Percentiles rank a stretch among this genome's conserved stretches.
phyloP scores from a whole-genome alignment of 2,888 invertebrate species.

The Chouioia cunea region DNA sequence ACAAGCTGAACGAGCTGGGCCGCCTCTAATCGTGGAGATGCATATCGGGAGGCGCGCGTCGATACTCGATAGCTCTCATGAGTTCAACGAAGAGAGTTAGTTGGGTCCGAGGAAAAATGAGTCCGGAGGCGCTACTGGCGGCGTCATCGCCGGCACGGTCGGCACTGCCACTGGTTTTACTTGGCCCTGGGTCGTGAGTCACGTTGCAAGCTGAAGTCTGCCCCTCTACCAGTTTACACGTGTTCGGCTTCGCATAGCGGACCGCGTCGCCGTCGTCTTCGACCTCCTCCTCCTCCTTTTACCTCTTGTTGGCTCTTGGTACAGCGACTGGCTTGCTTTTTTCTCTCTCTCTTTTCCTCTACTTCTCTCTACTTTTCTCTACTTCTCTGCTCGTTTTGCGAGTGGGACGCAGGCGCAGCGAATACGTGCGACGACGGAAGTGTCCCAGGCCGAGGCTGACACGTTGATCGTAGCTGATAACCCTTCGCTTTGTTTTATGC shows the following conservation, averaged over 20 bases:
- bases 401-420: too few species aligned
- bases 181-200: conserved; percentile 44
- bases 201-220: conserved; percentile 15
- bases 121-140: conserved; percentile 1
- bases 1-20: conserved; percentile 2
- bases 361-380: not conserved
- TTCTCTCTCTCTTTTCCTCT: conserved; percentile 1
- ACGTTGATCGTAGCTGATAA: conserved; percentile 34
- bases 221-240: conserved; percentile 31
- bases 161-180: not conserved
- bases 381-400: not conserved
- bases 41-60: conserved; percentile 25
- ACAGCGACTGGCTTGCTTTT: not conserved
- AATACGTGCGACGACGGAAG: conserved; percentile 29
- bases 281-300: not conserved
- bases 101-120: conserved; percentile 39
- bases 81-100: conserved; percentile 27
- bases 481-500: conserved; percentile 30
- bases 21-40: conserved; percentile 41
- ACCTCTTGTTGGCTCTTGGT: conserved; percentile 2
- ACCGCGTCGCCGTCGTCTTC: conserved; percentile 12
- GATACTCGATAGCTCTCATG: conserved; percentile 34
- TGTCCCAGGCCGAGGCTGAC: conserved; percentile 26
- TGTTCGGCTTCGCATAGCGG: conserved; percentile 44
- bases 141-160: too few species aligned